These are phyloP conservation scores for Erythrocebus patas DNA, from an alignment of 2,113 vertebrate genomes.

Conservation along the genomic window DNA sequence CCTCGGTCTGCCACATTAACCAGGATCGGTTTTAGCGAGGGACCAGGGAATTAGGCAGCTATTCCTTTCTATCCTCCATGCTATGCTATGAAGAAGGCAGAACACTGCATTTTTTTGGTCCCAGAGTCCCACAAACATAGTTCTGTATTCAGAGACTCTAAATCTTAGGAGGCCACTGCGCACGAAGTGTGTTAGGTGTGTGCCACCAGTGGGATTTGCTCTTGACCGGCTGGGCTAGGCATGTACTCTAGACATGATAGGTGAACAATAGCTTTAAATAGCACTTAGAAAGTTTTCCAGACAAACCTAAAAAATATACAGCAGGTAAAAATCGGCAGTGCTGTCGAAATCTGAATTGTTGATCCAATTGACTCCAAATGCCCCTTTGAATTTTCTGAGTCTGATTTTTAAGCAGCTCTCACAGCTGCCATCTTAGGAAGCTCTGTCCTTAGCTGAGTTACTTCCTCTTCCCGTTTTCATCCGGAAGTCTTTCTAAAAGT, in stretches of 20 bases:
- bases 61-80: not conserved
- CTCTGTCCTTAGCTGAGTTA: not conserved
- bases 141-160: not conserved
- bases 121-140: accelerated
- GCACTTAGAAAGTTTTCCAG: not conserved
- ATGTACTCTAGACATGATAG: not conserved
- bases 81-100: not conserved
- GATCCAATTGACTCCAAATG: not conserved
- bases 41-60: not conserved
- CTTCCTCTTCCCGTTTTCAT: not conserved
- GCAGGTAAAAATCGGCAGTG: not conserved
- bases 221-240: too few relatives aligned
- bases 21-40: not conserved
- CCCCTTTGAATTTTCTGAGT: not conserved
- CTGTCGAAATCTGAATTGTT: not conserved
- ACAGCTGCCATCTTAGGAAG: not conserved
- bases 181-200: not conserved
- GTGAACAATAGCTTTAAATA: not conserved
- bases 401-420: not conserved
- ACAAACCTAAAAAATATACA: not conserved
- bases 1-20: accelerated
- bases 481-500: not conserved
- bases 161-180: not conserved
- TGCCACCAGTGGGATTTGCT: not conserved
- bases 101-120: not conserved